These are phyloP conservation scores for Xiphophorus maculatus DNA, from an alignment of 2,113 vertebrate species.

Conservation along the genomic window DNA sequence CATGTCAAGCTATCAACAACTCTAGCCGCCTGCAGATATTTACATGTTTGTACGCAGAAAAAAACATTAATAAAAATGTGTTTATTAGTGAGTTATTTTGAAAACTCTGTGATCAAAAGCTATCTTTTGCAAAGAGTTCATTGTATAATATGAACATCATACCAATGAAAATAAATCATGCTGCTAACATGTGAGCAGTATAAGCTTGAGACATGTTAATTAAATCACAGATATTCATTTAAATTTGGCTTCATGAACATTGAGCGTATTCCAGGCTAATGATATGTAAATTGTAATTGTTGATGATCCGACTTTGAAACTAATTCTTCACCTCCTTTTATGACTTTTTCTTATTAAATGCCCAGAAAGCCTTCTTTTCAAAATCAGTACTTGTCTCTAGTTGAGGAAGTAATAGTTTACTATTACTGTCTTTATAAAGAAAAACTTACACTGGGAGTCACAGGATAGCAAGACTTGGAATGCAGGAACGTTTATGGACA, in stretches of 20 bases:
- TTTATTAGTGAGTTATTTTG: not conserved
- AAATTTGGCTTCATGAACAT: not conserved
- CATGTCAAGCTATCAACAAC: not conserved
- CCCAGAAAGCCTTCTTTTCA: not conserved
- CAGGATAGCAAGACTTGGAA: too few species aligned
- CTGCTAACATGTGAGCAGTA: not conserved
- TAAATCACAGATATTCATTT: not conserved
- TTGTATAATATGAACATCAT: not conserved
- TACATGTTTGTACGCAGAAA: not conserved
- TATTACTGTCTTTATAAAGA: too few species aligned
- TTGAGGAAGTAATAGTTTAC: too few species aligned
- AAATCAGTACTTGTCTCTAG: too few species aligned
- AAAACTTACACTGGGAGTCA: too few species aligned
- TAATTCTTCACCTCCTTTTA: not conserved
- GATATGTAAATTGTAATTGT: not conserved
- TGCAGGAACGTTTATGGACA: too few species aligned
- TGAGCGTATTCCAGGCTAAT: not conserved
- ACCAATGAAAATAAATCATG: not conserved
- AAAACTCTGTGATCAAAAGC: conserved; percentile 2
- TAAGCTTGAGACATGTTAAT: not conserved
- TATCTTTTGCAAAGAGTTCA: not conserved
- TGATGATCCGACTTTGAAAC: not conserved
- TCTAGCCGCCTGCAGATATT: not conserved
- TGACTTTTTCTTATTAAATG: not conserved
- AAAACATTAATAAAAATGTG: not conserved